Evolutionary conservation across 1,140 invertebrate genomes (phyloP).

Genomic region (Drosophila lowei): DNA sequence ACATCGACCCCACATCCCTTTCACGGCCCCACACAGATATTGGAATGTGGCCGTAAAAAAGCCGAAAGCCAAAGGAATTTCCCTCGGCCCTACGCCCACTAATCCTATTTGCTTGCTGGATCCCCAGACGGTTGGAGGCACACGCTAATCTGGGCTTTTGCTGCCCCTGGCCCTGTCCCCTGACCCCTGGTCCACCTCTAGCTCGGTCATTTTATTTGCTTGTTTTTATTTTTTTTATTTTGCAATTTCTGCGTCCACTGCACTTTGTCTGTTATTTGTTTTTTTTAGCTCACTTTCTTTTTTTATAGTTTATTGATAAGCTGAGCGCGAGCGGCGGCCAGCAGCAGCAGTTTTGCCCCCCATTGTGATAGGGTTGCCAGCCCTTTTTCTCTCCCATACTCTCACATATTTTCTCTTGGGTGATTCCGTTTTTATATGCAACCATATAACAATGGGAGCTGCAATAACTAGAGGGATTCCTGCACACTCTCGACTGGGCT

Average conservation of each 20-base stretch:
- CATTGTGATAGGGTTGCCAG: constrained; percentile 52
- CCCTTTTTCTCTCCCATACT: constrained; percentile 49
- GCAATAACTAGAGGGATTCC: constrained; percentile 10
- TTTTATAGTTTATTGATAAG: constrained; percentile 81
- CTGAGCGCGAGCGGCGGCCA: constrained; percentile 40
- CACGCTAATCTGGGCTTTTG: constrained; percentile 66
- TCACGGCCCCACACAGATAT: neutral
- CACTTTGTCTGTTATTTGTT: constrained; percentile 68
- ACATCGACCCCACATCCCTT: constrained; percentile 15
- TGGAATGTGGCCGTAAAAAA: constrained; percentile 52
- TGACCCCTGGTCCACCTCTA: constrained; percentile 27
- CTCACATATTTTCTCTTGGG: constrained; percentile 45
- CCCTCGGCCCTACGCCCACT: constrained; percentile 22
- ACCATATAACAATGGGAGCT: constrained; percentile 41
- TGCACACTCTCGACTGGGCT: neutral
- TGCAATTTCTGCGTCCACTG: constrained; percentile 76
- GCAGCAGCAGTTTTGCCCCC: constrained; percentile 22
- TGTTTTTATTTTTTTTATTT: constrained; percentile 63
- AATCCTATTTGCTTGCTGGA: constrained; percentile 61
- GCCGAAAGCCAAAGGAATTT: constrained; percentile 47
- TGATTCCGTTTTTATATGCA: constrained; percentile 58
- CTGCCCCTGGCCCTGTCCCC: constrained; percentile 30
- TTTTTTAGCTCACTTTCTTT: constrained; percentile 31
- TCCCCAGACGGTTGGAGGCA: constrained; percentile 33
- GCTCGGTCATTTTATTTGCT: constrained; percentile 63